phyloP scores from a whole-genome alignment of 2,888 invertebrate genomes.

The Furcula furcula region DNA sequence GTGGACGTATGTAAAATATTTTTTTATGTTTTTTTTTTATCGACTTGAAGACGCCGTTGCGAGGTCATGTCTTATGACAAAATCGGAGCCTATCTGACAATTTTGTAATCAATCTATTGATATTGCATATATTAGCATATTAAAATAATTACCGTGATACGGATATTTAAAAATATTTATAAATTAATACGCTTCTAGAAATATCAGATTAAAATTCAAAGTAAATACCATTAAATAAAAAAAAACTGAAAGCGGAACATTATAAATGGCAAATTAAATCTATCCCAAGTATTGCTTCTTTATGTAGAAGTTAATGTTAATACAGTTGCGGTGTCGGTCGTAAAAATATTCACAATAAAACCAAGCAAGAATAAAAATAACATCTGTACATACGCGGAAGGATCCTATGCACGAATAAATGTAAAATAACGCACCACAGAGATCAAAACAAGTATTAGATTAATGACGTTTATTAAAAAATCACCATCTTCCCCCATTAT shows the following conservation, averaged over 20 bases:
- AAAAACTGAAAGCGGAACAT: no score
- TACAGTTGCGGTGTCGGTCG: no score
- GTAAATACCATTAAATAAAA: no score
- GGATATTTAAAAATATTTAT: no score
- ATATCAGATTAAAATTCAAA: no score
- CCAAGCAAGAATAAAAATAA: constrained; percentile 6
- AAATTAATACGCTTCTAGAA: no score
- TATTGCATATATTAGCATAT: no score
- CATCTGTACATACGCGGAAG: constrained; percentile 1
- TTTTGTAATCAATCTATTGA: no score
- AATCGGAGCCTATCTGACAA: constrained; percentile 38
- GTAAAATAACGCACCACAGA: constrained; percentile 21
- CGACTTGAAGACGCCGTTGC: constrained; percentile 42
- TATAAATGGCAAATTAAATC: no score
- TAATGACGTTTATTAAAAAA: constrained; percentile 42
- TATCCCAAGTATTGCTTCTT: no score
- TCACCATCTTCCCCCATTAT: constrained; percentile 40
- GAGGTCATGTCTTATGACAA: constrained; percentile 49
- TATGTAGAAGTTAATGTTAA: no score
- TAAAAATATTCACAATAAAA: neutral
- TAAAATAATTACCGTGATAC: no score
- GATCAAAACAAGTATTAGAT: constrained; percentile 48
- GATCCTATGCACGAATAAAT: constrained; percentile 8
- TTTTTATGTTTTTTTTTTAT: constrained; percentile 55
- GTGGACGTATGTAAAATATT: constrained; percentile 51